Conservation (phyloP, 2,888 invertebrate species). For the Stenolophus ochropezus region DNA sequence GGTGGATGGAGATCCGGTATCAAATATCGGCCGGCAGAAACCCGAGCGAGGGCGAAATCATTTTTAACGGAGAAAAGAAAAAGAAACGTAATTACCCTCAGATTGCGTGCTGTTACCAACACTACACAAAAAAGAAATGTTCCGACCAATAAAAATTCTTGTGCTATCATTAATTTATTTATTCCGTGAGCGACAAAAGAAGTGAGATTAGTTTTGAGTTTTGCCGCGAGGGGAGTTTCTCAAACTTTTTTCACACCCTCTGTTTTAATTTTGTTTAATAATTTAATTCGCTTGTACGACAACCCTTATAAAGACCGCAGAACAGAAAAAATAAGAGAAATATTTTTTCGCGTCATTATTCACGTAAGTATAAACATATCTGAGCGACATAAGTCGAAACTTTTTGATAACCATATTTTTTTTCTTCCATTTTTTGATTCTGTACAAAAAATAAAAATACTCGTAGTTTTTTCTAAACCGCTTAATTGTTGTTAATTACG, state of each 20-base stretch:
- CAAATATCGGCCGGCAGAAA: constrained; percentile 4
- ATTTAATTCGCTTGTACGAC: too few relatives aligned
- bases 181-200: constrained; percentile 42
- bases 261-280: neutral
- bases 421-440: too few relatives aligned
- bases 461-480: too few relatives aligned
- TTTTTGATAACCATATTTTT: too few relatives aligned
- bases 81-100: neutral
- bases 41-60: neutral
- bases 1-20: neutral
- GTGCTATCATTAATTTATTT: constrained; percentile 50
- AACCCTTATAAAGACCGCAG: too few relatives aligned
- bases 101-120: constrained; percentile 34
- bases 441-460: too few relatives aligned
- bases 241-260: neutral
- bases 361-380: too few relatives aligned
- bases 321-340: too few relatives aligned
- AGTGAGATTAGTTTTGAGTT: constrained; percentile 34
- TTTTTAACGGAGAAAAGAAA: constrained; percentile 30
- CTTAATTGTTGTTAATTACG: too few relatives aligned
- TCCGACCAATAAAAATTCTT: constrained; percentile 55
- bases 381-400: too few relatives aligned
- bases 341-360: too few relatives aligned
- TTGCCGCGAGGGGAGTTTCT: neutral
- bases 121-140: constrained; percentile 28